Evolutionary conservation across 2,797 vertebrate genomes (phyloP), one percentile per base, ranked within the genome.

Genomic region (Acipenser ruthenus): DNA sequence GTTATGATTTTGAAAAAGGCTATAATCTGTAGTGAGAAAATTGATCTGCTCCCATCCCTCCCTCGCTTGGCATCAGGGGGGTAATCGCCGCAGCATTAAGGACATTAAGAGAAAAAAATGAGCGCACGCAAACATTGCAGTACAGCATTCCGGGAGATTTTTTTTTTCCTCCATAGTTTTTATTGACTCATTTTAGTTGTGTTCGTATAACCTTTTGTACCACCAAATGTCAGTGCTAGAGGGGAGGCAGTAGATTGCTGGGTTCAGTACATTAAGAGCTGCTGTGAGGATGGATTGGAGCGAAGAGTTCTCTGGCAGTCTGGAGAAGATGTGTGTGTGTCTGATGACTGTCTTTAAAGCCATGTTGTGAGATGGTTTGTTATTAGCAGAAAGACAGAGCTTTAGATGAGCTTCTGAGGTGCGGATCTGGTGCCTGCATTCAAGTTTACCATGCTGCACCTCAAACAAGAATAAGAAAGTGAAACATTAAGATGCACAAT

Each of bases 231-330:
- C 55, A 58, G 6, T 37, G n/a, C 49, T 50, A 49, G 63, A 51
- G 69, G 23, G 23, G 69, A 62, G 65, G 64, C 65, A 12, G 65
- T 37, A 1, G 53, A 63, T 60, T 70, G 69, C 60, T 49, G 15
- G 63, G 47, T 7, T 50, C 6, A 49, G 65, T 50, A 56, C 15
- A 53, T 58, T 52, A 59, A 63, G 23, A 48, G 65, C 61, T 53
- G 65, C 69, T 67, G 69, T 50, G 69, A 64, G 13, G 52, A 66
- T 66, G 64, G 64, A 63, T 70, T 64, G 65, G 69, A 70, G 23
- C 23, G 63, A 63, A 50, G 49, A 58, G 65, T 55, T 63, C 60
- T 50, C 53, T 8, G 52, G 65, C 18, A 37, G 23, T 37, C 4
- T 37, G 23, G 23, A 37, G 23, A 37, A 3, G 23, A 4, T 37